Conservation (phyloP, 2,113 vertebrate species). For the Muscicapa adusta region DNA sequence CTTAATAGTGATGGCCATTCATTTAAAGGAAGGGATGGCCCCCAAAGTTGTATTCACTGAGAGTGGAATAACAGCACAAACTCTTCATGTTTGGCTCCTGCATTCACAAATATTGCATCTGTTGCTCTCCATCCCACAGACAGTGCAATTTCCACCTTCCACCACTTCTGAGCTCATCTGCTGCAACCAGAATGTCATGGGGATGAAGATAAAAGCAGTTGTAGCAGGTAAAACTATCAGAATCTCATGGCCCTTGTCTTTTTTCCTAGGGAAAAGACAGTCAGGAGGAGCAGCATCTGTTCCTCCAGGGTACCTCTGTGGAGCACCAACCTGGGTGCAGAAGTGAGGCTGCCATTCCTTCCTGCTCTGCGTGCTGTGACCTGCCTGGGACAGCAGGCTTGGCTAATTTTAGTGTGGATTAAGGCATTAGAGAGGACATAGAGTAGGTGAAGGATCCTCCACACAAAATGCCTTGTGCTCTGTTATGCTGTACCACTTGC, state of each 20-base stretch:
- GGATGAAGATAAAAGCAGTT: background rate
- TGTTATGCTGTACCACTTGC: background rate
- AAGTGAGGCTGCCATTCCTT: background rate
- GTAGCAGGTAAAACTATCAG: background rate
- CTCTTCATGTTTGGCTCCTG: background rate
- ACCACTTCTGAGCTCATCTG: background rate
- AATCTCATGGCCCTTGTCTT: background rate
- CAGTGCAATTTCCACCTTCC: background rate
- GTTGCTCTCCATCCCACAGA: background rate
- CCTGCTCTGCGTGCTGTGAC: background rate
- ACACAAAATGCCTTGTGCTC: background rate
- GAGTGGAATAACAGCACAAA: background rate
- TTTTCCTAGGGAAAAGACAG: background rate
- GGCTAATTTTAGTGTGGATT: background rate
- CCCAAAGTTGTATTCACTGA: background rate
- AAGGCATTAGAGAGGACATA: background rate
- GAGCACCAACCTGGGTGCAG: background rate
- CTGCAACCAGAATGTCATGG: background rate
- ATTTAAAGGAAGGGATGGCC: fast-evolving
- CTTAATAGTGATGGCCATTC: background rate
- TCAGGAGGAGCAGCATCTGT: background rate
- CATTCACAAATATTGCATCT: background rate
- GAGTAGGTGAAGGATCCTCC: background rate
- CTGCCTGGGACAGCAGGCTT: background rate
- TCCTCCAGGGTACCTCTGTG: background rate